Evolutionary conservation across 2,797 vertebrate species (phyloP).

Genomic region (Rhynchonycteris naso): DNA sequence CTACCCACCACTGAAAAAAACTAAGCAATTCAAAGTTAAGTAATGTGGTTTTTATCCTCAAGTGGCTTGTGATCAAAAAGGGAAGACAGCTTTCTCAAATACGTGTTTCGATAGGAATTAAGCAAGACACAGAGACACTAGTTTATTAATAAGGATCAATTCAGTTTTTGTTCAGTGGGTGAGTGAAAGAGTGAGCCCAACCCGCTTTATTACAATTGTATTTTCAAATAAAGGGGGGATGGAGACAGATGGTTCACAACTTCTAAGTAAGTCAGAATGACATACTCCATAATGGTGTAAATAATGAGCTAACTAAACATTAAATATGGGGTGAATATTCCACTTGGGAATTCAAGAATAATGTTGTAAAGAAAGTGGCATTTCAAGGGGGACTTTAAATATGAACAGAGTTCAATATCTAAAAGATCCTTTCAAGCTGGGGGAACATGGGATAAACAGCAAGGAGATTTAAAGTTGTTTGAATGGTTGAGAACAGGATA

Average conservation of each 20-base stretch:
- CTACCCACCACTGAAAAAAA: not conserved
- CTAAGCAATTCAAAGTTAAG: not conserved
- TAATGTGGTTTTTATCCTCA: not conserved
- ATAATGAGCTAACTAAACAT: not conserved
- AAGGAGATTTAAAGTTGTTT: not conserved
- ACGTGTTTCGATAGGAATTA: not conserved
- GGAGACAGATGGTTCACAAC: not conserved
- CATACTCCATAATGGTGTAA: not conserved
- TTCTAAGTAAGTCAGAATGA: conserved; percentile 34
- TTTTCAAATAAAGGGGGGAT: not conserved
- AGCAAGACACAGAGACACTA: not conserved
- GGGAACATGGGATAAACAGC: not conserved
- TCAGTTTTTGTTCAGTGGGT: not conserved
- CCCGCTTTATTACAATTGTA: not conserved
- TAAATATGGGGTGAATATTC: not conserved
- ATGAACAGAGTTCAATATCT: not conserved
- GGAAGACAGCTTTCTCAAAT: not conserved
- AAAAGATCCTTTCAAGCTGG: not conserved
- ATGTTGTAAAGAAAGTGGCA: not conserved
- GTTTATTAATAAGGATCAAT: not conserved
- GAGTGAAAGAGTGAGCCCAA: not conserved
- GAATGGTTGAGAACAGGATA: not conserved
- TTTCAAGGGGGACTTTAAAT: not conserved
- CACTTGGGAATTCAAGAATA: not conserved
- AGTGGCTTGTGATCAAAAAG: not conserved